Percentiles rank a stretch among this genome's conserved stretches.
Evolutionary conservation across 2,888 invertebrate genomes (phyloP).

Genomic region (Noctua fimbriata): DNA sequence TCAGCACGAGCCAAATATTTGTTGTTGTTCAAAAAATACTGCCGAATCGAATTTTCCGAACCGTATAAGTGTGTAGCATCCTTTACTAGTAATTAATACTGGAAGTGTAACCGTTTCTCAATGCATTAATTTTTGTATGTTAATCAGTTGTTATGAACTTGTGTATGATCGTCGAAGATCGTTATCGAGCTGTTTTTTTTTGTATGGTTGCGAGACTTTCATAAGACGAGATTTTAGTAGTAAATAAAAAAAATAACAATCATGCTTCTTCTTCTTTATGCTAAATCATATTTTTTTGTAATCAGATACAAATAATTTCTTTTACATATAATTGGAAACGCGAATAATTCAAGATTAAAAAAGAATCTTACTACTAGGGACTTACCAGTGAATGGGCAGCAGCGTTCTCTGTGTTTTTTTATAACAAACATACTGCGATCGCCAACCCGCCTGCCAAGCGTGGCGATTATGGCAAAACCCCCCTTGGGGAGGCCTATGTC

Average conservation of each 20-base stretch:
- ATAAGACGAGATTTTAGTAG: background rate
- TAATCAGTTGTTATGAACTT: constrained; percentile 12
- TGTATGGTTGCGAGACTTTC: background rate
- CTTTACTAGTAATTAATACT: constrained; percentile 50
- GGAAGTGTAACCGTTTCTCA: constrained; percentile 19
- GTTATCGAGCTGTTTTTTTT: background rate
- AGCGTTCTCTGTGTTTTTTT: no score
- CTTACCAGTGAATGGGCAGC: no score
- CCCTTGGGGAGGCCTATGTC: no score
- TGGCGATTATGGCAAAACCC: no score
- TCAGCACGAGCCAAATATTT: background rate
- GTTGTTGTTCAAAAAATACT: background rate
- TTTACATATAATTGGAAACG: background rate
- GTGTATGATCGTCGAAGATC: constrained; percentile 1
- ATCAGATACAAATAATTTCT: background rate
- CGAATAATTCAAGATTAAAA: no score
- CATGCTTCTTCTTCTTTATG: no score
- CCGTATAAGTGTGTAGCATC: background rate
- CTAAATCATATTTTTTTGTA: background rate
- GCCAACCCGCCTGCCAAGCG: no score
- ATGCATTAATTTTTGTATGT: constrained; percentile 28
- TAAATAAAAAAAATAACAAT: background rate
- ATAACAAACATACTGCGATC: no score
- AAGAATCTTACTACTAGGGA: no score
- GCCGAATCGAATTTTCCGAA: background rate